Percentiles rank a stretch among this genome's conserved stretches.
Conservation (phyloP, 2,113 vertebrate genomes). For the Gyps fulvus region DNA sequence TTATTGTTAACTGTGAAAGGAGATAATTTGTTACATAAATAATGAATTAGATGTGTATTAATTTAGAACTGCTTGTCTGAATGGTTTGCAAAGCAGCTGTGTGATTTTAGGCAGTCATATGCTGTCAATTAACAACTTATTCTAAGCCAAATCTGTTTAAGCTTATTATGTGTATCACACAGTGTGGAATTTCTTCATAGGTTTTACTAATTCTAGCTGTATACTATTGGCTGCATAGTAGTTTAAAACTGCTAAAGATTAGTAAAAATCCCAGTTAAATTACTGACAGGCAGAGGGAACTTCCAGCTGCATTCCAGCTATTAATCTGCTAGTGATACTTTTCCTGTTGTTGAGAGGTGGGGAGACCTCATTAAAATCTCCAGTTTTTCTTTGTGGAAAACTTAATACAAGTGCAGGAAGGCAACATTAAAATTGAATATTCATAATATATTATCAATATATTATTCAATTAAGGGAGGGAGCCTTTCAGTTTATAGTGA, state of each 20-base stretch:
- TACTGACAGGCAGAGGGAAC: background rate
- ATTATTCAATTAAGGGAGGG: background rate
- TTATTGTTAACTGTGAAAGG: slow-evolving; percentile 45
- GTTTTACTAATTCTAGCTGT: slow-evolving; percentile 30
- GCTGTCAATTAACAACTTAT: slow-evolving; percentile 53
- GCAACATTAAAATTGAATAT: background rate
- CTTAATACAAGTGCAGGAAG: background rate
- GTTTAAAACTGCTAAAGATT: slow-evolving; percentile 23
- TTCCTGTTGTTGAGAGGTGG: background rate
- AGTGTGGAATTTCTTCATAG: slow-evolving; percentile 30
- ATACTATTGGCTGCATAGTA: background rate
- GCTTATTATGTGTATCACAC: slow-evolving; percentile 36
- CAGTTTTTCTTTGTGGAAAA: background rate
- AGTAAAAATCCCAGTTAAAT: slow-evolving; percentile 31
- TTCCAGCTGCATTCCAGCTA: background rate
- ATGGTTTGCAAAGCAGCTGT: slow-evolving; percentile 37
- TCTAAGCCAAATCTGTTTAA: slow-evolving; percentile 41
- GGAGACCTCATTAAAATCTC: background rate
- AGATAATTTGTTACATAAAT: slow-evolving; percentile 67
- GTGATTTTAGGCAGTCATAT: slow-evolving; percentile 53
- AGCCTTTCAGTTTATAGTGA: background rate
- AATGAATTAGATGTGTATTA: slow-evolving; percentile 65
- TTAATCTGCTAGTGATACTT: slow-evolving; percentile 22
- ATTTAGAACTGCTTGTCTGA: slow-evolving; percentile 48
- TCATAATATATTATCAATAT: background rate